Conservation (phyloP, 2,113 vertebrate genomes). For the Genyomyrus donnyi region DNA sequence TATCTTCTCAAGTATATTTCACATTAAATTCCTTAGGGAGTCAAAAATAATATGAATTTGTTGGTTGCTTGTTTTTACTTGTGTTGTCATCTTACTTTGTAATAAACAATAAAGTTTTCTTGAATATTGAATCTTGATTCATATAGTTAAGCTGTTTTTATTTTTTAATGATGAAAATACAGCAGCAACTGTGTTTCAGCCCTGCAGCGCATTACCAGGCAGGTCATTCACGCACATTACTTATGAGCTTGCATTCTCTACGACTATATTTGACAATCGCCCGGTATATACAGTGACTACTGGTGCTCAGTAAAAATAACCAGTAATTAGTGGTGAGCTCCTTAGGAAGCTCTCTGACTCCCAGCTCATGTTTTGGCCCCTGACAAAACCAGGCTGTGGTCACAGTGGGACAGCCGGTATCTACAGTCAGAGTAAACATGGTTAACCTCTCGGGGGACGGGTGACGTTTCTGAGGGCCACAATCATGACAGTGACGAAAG, state of each 20-base stretch:
- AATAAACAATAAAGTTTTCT: neutral
- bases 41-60: neutral
- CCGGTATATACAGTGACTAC: neutral
- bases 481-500: neutral
- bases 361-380: neutral
- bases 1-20: neutral
- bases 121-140: neutral
- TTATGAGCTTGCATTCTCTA: neutral
- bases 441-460: conserved; percentile 28
- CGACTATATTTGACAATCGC: neutral
- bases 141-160: neutral
- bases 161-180: neutral
- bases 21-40: neutral
- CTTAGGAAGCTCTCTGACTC: neutral
- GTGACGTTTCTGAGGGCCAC: conserved; percentile 19
- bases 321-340: neutral
- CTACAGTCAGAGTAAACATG: conserved; percentile 30
- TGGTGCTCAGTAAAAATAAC: neutral
- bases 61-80: neutral
- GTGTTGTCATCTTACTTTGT: neutral
- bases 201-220: neutral
- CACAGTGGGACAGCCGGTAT: neutral
- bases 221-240: neutral
- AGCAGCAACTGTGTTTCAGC: neutral
- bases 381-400: neutral